These are phyloP conservation scores for Temnothorax longispinosus DNA, from an alignment of 1,140 invertebrate species.

Conservation along the genomic window DNA sequence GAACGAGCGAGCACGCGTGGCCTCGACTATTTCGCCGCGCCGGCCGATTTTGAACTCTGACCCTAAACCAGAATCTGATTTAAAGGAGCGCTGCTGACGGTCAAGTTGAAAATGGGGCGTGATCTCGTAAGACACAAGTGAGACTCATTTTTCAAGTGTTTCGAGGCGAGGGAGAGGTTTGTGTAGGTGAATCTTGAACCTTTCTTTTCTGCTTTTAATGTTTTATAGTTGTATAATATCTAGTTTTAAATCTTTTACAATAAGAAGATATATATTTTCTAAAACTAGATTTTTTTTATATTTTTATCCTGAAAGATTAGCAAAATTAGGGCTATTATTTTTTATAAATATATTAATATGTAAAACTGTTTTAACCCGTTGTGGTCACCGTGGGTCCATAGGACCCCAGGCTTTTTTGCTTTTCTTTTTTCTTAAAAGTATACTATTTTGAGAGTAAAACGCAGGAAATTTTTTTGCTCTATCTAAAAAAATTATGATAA, in stretches of 20 bases:
- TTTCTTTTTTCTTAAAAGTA: too few relatives aligned
- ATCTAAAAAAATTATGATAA: too few relatives aligned
- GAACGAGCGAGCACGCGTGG: constrained; percentile 46
- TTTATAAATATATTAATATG: not conserved
- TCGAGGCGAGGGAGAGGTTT: not conserved
- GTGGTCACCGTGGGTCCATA: too few relatives aligned
- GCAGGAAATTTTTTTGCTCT: too few relatives aligned
- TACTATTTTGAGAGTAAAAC: too few relatives aligned
- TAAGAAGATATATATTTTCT: not conserved
- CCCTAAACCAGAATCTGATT: constrained; percentile 56
- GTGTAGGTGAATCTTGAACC: not conserved
- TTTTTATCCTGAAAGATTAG: not conserved
- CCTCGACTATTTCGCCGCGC: constrained; percentile 32
- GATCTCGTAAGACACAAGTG: not conserved
- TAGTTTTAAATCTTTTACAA: not conserved
- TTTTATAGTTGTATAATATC: not conserved
- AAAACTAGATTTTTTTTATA: not conserved
- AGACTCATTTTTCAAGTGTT: not conserved
- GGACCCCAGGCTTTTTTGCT: too few relatives aligned
- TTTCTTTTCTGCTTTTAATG: not conserved
- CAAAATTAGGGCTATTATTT: not conserved
- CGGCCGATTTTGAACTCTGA: constrained; percentile 55
- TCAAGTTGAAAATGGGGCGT: not conserved
- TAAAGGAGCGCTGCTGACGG: constrained; percentile 54
- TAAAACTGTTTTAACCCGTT: not conserved